Evolutionary conservation across 2,797 vertebrate genomes (phyloP).

Genomic region (Kryptopterus vitreolus): DNA sequence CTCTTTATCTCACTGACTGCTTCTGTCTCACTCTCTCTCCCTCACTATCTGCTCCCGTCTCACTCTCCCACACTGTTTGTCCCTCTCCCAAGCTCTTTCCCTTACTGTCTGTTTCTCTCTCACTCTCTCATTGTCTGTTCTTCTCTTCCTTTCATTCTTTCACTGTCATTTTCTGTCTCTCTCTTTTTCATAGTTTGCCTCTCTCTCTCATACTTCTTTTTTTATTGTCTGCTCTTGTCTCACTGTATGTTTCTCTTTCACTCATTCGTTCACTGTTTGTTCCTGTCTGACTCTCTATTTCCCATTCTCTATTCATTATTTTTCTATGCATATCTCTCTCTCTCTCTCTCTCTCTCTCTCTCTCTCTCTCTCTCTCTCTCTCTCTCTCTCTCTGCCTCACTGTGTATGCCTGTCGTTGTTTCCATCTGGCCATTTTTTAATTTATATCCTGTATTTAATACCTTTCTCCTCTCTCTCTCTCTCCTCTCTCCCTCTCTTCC

Average conservation of each 20-base stretch:
- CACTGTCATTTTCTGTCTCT: neutral
- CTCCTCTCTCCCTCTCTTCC: no score
- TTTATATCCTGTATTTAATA: no score
- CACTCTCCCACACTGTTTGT: neutral
- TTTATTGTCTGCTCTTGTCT: neutral
- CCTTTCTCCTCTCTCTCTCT: neutral
- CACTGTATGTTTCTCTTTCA: neutral
- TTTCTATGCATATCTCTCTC: neutral
- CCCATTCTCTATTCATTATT: neutral
- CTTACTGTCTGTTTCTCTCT: neutral
- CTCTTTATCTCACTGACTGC: neutral
- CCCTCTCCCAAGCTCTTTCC: neutral
- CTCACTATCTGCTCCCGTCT: neutral
- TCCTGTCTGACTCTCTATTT: neutral
- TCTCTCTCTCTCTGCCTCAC: neutral
- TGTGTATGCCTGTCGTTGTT: neutral
- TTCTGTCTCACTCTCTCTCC: neutral
- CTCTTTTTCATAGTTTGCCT: neutral
- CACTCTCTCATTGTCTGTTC: neutral
- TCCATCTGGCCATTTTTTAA: no score
- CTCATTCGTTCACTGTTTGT: neutral
- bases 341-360: neutral
- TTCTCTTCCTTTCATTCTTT: neutral
- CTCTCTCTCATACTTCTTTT: neutral
- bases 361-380: neutral